A percentile compares a stretch with the other conserved stretches of the same genome.
These are phyloP conservation scores for Acrocera orbiculus DNA, from an alignment of 2,888 invertebrate genomes.

Conservation along the genomic window DNA sequence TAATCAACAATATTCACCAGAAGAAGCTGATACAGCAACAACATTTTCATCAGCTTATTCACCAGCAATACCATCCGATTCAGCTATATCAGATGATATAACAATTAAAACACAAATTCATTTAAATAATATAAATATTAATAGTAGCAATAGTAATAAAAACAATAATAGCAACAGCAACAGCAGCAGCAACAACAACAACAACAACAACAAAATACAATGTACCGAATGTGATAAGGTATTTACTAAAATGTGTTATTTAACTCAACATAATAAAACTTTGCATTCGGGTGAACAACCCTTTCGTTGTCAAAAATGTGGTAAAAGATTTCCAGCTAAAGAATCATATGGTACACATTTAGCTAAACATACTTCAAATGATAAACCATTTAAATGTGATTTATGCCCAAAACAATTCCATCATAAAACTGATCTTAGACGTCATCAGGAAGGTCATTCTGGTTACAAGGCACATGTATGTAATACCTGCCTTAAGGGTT, in stretches of 20 bases:
- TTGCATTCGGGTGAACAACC: conserved; percentile 77
- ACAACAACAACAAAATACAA: conserved; percentile 31
- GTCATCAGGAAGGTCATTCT: conserved; percentile 77
- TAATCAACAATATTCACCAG: conserved; percentile 24
- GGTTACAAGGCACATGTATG: conserved; percentile 71
- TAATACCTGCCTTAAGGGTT: conserved; percentile 67
- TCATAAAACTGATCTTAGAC: conserved; percentile 73
- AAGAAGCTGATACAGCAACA: conserved; percentile 26
- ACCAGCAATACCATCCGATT: conserved; percentile 27
- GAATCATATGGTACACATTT: conserved; percentile 54
- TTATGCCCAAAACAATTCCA: conserved; percentile 77
- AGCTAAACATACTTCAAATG: conserved; percentile 53
- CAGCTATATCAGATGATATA: conserved; percentile 26
- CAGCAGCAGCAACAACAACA: conserved; percentile 9
- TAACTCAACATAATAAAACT: conserved; percentile 80
- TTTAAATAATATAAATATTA: too few relatives aligned
- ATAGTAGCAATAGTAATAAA: too few relatives aligned
- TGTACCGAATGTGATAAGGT: conserved; percentile 69
- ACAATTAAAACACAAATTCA: conserved; percentile 8
- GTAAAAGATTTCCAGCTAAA: conserved; percentile 63
- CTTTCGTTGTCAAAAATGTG: conserved; percentile 68
- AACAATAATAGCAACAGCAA: conserved; percentile 7
- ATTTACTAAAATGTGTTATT: conserved; percentile 72
- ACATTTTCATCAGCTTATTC: conserved; percentile 20
- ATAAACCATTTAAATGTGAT: conserved; percentile 74